These are phyloP conservation scores for Idaea aversata DNA, from an alignment of 2,888 invertebrate genomes.

Conservation along the genomic window DNA sequence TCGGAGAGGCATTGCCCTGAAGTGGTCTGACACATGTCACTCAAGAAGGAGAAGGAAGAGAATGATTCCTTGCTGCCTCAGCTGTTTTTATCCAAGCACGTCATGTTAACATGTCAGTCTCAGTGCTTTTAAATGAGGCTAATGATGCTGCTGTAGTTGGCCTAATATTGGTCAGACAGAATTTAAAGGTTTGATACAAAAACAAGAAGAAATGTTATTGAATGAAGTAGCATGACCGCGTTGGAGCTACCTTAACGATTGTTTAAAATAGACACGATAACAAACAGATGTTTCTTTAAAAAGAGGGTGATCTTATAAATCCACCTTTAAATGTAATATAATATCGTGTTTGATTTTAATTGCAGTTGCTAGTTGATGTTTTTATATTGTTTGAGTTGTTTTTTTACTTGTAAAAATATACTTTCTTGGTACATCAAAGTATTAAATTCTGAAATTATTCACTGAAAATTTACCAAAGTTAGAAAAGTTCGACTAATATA, in stretches of 20 bases:
- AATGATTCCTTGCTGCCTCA: no score
- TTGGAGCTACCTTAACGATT: slow-evolving; percentile 24
- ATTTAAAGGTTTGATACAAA: no score
- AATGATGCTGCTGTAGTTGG: no score
- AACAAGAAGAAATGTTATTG: neutral
- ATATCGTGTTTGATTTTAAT: slow-evolving; percentile 8
- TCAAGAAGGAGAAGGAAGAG: no score
- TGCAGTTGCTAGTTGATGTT: slow-evolving; percentile 23
- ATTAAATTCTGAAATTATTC: neutral
- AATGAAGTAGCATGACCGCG: neutral
- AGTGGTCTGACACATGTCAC: no score
- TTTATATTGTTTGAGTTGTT: neutral
- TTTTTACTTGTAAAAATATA: neutral
- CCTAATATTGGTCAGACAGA: no score
- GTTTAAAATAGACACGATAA: slow-evolving; percentile 68
- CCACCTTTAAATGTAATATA: slow-evolving; percentile 48
- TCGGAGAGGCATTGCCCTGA: no score
- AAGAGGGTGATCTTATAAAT: slow-evolving; percentile 41
- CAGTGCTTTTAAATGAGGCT: no score
- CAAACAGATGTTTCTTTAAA: slow-evolving; percentile 66
- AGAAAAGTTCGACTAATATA: no score
- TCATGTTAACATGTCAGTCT: no score
- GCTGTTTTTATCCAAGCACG: no score
- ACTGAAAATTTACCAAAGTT: neutral
- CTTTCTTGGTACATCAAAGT: neutral